Evolutionary conservation across 1,140 invertebrate species (phyloP), one percentile per base, ranked within the genome.

Genomic region (Heliconius eleuchia): DNA sequence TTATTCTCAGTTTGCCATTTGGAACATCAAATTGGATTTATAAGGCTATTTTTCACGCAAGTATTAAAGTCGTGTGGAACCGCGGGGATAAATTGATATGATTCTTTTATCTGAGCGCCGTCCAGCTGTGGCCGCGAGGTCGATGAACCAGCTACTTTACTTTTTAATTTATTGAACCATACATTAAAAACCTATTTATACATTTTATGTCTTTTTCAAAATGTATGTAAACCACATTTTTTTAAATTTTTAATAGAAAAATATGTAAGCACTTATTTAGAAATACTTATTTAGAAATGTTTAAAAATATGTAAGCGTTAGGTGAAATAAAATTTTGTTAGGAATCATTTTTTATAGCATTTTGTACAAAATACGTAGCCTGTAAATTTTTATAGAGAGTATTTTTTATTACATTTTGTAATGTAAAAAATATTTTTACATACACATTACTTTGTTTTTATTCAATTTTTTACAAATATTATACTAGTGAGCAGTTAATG

Each of bases 81-180:
- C 76, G 66, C 73, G 76, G 78, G 81, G 82, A 84, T 86, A 83
- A 89, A 86, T 87, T 88, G 88, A 89, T 86, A 90, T 88, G 82
- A 89, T 89, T 90, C 86, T 88, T 88, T 88, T 88, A 88, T 90
- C 87, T 84, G 79, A 83, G 76, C 77, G 76, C 85, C 83, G 84
- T 88, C 87, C 89, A 85, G 84, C 82, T 83, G 83, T 81, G 80
- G 82, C 76, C 55, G 71, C 77, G 82, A 78, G 90, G 88, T 90
- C 89, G 80, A 81, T 80, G 88, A 89, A 80, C 82, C 76, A 77
- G 66, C 37, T 71, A 77, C 77, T 85, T 82, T 46, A 46, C 70
- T 76, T 85, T 89, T 46, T 46, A 46, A 46, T 16, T 46, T 88
- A 85, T 84, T 80, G 83, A 83, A 84, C 60, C 74, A 87, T 87